Evolutionary conservation across 2,888 invertebrate genomes (phyloP), one percentile per base, ranked within the genome.

Genomic region (Liodrosophila aerea): DNA sequence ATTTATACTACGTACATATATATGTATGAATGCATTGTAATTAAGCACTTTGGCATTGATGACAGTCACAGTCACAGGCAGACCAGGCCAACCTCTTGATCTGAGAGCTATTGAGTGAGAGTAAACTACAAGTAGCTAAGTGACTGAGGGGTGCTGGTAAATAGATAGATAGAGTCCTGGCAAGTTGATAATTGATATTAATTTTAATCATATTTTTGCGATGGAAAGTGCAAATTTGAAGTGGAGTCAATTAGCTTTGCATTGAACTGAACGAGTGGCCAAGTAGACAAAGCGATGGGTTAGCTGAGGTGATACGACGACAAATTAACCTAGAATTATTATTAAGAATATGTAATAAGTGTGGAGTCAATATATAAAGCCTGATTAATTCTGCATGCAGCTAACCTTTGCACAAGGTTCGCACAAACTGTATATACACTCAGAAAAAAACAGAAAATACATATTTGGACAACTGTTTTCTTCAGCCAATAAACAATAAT

Each of bases 131-230:
- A 34, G 16, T 37, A 27, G 12, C 13, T 30, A 47, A 44, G 16
- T 37, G 53, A 40, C 52, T 57, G 54, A 43, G 40, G 43, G 37
- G 36, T 52, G 34, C 52, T 49, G 46, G 52, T 53, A 33, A 57
- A 54, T 40, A 30, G 22, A 2, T 5, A 22, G 22, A 22, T 22
- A 22, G 22, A 22, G 22, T 22, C 2, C 22, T 2, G 22, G 5
- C 41, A 11, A 45, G 36, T 60, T 45, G 49, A 58, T 78, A 78
- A 78, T 82, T 82, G 76, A 74, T 72, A 82, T 78, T 71, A 66
- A 65, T 76, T 74, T 78, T 58, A 68, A 69, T 64, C 65, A 78
- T 78, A 78, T 64, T 76, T 64, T 58, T 46, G 39, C 47, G 29
- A 29, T 47, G 12, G 44, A 41, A 34, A 65, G 65, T 49, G 46